Conservation (phyloP, 2,113 vertebrate species). For the Tautogolabrus adspersus region DNA sequence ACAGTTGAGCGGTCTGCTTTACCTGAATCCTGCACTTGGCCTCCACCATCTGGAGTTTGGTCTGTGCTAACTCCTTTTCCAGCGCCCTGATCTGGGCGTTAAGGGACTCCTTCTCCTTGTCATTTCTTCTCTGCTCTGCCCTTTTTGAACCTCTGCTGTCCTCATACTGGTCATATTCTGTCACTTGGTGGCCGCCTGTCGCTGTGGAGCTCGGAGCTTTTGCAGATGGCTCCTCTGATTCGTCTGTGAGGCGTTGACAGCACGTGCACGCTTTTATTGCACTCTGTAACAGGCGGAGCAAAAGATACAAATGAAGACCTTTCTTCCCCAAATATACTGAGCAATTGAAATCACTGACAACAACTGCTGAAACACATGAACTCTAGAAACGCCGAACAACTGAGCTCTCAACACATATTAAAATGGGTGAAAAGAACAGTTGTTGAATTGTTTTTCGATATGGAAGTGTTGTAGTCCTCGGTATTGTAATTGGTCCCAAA, state of each 20-base stretch:
- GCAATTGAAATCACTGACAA: not conserved
- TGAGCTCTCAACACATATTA: not conserved
- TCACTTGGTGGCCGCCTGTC: not conserved
- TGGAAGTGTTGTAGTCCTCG: too few species aligned
- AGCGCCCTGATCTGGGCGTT: conserved; percentile 89
- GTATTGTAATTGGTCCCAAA: too few species aligned
- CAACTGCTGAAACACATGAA: not conserved
- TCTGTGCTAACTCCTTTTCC: conserved; percentile 92
- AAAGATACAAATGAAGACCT: not conserved
- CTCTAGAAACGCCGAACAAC: not conserved
- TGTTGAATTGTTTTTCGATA: too few species aligned
- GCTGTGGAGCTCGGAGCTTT: conserved; percentile 16
- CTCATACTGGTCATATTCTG: not conserved
- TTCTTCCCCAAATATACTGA: not conserved
- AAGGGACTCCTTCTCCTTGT: conserved; percentile 87
- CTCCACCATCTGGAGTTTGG: conserved; percentile 95
- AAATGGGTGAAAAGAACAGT: not conserved
- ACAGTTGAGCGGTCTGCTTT: not conserved
- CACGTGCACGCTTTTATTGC: conserved; percentile 87
- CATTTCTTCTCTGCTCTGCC: conserved; percentile 19
- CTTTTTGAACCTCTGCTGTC: not conserved
- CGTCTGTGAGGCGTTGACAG: conserved; percentile 84
- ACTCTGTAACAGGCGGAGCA: conserved; percentile 75
- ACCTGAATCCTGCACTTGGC: conserved; percentile 97
- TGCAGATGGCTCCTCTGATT: conserved; percentile 76